These are phyloP conservation scores for Peromyscus eremicus DNA, from an alignment of 2,797 vertebrate species.

Conservation along the genomic window DNA sequence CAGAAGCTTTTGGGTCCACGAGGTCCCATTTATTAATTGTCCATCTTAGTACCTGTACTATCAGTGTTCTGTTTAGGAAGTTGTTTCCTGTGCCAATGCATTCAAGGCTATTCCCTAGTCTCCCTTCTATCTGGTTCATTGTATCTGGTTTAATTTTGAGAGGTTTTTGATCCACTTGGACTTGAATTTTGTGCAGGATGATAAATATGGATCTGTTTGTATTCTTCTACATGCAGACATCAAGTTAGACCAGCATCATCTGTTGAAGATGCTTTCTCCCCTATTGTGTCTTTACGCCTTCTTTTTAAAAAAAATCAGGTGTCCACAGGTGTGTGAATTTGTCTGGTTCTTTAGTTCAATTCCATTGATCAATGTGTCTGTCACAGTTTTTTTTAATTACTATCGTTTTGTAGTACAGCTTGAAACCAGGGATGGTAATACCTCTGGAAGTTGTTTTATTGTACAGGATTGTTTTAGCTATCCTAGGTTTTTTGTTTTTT, in stretches of 20 bases:
- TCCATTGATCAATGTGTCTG: not conserved
- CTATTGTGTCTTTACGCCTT: not conserved
- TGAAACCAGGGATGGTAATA: not conserved
- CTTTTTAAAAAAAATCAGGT: not conserved
- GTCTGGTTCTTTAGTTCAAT: not conserved
- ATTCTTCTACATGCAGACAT: not conserved
- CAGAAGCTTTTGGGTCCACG: no score
- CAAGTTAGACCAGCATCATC: not conserved
- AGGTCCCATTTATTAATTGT: not conserved
- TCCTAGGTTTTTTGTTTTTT: not conserved
- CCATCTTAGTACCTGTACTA: not conserved
- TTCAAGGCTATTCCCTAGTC: not conserved
- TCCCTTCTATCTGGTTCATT: not conserved
- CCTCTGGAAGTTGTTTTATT: not conserved
- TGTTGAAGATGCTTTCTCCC: not conserved
- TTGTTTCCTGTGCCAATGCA: not conserved
- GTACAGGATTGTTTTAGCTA: not conserved
- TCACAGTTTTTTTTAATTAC: not conserved
- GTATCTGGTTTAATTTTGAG: not conserved
- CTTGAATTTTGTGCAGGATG: not conserved
- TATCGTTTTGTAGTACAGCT: not conserved
- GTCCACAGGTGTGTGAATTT: not conserved
- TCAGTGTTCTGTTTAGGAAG: not conserved
- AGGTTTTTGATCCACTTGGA: not conserved
- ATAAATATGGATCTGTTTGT: not conserved